These are phyloP conservation scores for Dolichotis patagonum DNA, from an alignment of 2,113 vertebrate species.

Conservation along the genomic window DNA sequence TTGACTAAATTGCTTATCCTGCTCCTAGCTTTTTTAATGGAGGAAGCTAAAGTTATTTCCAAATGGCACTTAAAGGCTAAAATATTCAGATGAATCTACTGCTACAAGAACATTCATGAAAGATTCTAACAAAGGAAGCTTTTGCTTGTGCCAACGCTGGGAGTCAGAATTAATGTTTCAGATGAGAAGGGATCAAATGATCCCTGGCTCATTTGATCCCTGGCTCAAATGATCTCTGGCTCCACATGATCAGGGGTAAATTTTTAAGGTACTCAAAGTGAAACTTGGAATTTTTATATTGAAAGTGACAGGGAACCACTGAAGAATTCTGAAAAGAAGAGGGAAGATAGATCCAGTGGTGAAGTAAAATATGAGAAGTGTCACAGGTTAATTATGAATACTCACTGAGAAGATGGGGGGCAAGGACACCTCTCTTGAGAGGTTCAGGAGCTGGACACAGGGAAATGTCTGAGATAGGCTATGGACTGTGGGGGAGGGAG, in stretches of 20 bases:
- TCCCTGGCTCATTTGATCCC: too few relatives aligned
- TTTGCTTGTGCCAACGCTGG: background rate
- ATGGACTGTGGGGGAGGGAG: background rate
- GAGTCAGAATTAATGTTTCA: background rate
- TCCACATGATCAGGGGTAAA: background rate
- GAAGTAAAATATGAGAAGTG: background rate
- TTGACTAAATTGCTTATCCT: background rate
- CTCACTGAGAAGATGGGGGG: background rate
- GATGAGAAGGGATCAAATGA: background rate
- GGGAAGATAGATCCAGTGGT: background rate
- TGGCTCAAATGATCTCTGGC: background rate
- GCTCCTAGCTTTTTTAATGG: conserved; percentile 11
- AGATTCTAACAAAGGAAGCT: background rate
- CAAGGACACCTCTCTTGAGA: background rate
- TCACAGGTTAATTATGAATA: background rate
- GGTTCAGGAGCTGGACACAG: background rate
- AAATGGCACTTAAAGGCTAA: background rate
- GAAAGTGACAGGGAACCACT: background rate
- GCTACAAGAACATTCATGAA: background rate
- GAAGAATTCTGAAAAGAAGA: background rate
- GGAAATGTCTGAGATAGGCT: background rate
- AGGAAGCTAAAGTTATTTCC: conserved; percentile 36
- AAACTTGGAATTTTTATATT: background rate
- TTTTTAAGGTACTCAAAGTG: background rate
- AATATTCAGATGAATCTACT: background rate